These are phyloP conservation scores for Pardalotus punctatus DNA, from an alignment of 2,113 vertebrate species.

Conservation along the genomic window DNA sequence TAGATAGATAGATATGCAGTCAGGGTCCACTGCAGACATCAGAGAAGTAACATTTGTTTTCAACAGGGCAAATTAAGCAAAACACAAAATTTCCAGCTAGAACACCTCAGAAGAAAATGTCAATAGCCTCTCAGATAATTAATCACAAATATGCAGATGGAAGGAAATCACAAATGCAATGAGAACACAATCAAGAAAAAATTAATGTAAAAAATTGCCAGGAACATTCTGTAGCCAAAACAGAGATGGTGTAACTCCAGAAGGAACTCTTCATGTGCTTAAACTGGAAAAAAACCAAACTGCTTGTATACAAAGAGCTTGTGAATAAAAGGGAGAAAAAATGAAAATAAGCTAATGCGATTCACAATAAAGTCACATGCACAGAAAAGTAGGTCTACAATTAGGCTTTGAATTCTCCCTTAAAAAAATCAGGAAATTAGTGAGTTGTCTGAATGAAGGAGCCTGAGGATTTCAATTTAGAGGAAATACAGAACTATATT, in stretches of 20 bases:
- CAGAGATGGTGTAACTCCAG: not conserved
- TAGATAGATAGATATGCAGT: not conserved
- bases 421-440: not conserved
- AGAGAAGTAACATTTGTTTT: not conserved
- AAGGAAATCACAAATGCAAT: not conserved
- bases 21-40: not conserved
- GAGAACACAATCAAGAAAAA: not conserved
- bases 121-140: not conserved
- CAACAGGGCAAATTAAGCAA: not conserved
- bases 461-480: not conserved
- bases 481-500: not conserved
- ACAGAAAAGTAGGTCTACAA: not conserved
- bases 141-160: not conserved
- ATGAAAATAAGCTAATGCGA: not conserved
- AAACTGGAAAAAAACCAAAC: not conserved
- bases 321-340: not conserved
- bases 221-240: not conserved
- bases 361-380: not conserved
- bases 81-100: not conserved
- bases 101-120: not conserved
- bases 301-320: not conserved
- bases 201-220: not conserved
- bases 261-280: not conserved
- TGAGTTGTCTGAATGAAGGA: not conserved
- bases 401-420: not conserved